phyloP scores from a whole-genome alignment of 2,113 vertebrate genomes.

The Halichoerus grypus region DNA sequence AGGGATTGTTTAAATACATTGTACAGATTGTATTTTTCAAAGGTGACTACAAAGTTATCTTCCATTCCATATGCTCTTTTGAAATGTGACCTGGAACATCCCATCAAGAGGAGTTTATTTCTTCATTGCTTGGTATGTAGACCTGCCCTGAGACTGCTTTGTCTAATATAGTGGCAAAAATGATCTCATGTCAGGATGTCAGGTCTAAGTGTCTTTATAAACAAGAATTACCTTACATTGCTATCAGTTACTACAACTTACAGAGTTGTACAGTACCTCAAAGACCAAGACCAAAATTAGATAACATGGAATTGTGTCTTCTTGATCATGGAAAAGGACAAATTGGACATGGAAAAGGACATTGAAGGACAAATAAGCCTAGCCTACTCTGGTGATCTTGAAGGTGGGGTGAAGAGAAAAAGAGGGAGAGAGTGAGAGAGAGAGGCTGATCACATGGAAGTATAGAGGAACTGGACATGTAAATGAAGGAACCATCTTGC shows the following conservation, averaged over 20 bases:
- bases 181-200: not conserved
- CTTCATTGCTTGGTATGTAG: not conserved
- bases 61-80: not conserved
- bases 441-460: not conserved
- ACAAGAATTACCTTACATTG: not conserved
- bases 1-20: not conserved
- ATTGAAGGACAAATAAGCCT: not conserved
- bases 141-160: not conserved
- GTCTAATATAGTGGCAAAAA: not conserved
- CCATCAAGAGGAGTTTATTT: not conserved
- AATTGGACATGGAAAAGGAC: too few species aligned
- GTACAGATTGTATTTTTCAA: not conserved
- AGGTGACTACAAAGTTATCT: not conserved
- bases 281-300: not conserved
- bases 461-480: not conserved
- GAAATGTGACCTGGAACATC: not conserved
- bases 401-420: not conserved
- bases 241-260: not conserved
- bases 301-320: not conserved
- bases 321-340: not conserved
- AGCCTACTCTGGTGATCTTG: not conserved
- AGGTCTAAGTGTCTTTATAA: not conserved
- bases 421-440: too few species aligned
- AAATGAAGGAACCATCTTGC: not conserved
- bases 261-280: not conserved